Evolutionary conservation across 2,797 vertebrate genomes (phyloP).

Genomic region (Lithobates sylvaticus): DNA sequence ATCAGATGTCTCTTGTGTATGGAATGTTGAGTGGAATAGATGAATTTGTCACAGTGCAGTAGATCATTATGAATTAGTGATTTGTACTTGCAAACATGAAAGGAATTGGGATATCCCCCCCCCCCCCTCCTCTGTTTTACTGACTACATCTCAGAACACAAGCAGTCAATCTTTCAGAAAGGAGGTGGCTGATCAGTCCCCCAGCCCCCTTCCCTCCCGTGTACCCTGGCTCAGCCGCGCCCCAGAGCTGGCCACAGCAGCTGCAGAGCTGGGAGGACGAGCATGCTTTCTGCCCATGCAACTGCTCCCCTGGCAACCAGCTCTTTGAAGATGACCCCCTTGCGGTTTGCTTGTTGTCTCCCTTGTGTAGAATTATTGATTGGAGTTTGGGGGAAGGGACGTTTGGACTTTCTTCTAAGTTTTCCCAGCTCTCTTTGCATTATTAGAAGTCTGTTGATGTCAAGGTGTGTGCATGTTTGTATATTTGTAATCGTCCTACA

Average conservation of each 20-base stretch:
- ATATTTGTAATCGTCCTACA: not conserved
- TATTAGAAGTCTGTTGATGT: conserved; percentile 51
- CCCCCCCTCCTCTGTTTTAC: not conserved
- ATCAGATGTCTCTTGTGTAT: not conserved
- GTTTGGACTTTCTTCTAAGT: conserved; percentile 57
- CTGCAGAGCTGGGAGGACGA: conserved; percentile 59
- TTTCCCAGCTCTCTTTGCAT: conserved; percentile 63
- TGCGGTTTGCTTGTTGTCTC: conserved; percentile 82
- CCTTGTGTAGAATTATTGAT: conserved; percentile 78
- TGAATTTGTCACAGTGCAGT: not conserved
- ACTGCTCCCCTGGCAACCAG: conserved; percentile 80
- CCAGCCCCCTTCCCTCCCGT: not conserved
- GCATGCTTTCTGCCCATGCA: conserved; percentile 75
- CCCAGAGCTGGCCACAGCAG: conserved; percentile 55
- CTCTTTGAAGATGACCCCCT: conserved; percentile 82
- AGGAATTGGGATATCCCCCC: not conserved
- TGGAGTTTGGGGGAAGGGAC: conserved; percentile 71
- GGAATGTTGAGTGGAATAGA: not conserved
- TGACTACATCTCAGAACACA: conserved; percentile 16
- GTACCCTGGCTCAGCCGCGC: conserved; percentile 50
- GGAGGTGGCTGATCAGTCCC: conserved; percentile 22
- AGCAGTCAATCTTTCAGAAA: conserved; percentile 17
- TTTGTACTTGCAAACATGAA: conserved; percentile 27
- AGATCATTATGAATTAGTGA: conserved; percentile 5
- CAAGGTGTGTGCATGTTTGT: conserved; percentile 43